Percentiles rank a stretch among this genome's conserved stretches.
Evolutionary conservation across 2,797 vertebrate genomes (phyloP).

Genomic region (Masticophis lateralis): DNA sequence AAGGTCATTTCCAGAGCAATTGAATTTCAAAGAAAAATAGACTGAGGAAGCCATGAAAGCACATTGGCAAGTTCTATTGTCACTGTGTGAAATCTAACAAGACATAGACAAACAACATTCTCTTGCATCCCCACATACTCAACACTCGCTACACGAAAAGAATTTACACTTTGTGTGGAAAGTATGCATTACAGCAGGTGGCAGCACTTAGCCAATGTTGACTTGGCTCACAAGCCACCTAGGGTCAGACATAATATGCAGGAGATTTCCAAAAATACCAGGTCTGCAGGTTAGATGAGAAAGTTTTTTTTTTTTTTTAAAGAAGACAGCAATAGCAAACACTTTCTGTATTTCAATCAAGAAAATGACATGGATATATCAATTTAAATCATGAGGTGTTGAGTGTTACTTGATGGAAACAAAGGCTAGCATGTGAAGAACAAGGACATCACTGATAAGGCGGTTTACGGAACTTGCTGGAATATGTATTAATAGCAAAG

Average conservation of each 20-base stretch:
- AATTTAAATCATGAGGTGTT: neutral
- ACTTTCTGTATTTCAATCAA: neutral
- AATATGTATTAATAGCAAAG: neutral
- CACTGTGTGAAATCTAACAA: neutral
- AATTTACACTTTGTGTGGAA: neutral
- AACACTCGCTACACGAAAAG: neutral
- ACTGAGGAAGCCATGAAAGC: neutral
- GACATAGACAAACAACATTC: neutral
- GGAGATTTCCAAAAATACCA: neutral
- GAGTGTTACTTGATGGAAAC: neutral
- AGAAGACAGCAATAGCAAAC: neutral
- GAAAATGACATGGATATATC: neutral
- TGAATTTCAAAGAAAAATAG: slow-evolving; percentile 38
- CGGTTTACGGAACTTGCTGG: neutral
- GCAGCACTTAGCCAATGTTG: neutral
- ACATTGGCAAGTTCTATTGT: slow-evolving; percentile 21
- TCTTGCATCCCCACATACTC: neutral
- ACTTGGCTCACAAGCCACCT: neutral
- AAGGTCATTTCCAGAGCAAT: slow-evolving; percentile 11
- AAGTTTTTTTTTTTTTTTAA: neutral
- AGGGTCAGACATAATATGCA: neutral
- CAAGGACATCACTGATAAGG: neutral
- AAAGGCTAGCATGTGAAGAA: neutral
- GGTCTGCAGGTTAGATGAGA: neutral
- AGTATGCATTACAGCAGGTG: neutral